A percentile compares a stretch with the other conserved stretches of the same genome.
These are phyloP conservation scores for Pherbina coryleti DNA, from an alignment of 2,888 invertebrate species.

Conservation along the genomic window DNA sequence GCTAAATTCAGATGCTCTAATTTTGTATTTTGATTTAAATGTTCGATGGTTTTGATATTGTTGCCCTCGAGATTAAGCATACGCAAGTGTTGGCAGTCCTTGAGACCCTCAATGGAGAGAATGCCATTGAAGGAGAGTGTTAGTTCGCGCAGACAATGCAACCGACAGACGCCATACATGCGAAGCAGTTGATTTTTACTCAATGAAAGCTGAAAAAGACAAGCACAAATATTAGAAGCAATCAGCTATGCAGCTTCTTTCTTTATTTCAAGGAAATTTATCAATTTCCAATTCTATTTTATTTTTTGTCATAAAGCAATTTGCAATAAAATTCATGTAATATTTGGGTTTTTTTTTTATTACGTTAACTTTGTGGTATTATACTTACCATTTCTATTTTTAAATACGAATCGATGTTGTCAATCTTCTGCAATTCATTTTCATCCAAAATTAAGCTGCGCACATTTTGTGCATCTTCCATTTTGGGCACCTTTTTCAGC, in stretches of 20 bases:
- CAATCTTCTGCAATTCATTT: conserved; percentile 88
- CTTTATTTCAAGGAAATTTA: too few relatives aligned
- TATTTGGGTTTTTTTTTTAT: too few relatives aligned
- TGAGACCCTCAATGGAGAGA: conserved; percentile 89
- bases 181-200: conserved; percentile 87
- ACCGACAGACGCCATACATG: conserved; percentile 87
- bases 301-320: too few relatives aligned
- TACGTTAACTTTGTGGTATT: background rate
- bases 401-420: conserved; percentile 86
- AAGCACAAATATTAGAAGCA: too few relatives aligned
- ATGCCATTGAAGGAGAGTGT: conserved; percentile 91
- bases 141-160: conserved; percentile 83
- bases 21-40: conserved; percentile 84
- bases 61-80: conserved; percentile 89
- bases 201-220: conserved; percentile 79
- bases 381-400: conserved; percentile 81
- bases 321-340: too few relatives aligned
- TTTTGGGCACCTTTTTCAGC: conserved; percentile 83
- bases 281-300: too few relatives aligned
- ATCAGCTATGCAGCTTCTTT: too few relatives aligned
- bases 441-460: conserved; percentile 84
- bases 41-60: conserved; percentile 93
- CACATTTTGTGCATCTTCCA: conserved; percentile 77
- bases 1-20: conserved; percentile 89
- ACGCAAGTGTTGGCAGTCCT: conserved; percentile 84